These are phyloP conservation scores for Campylomormyrus tamandua DNA, from an alignment of 2,113 vertebrate genomes.

Conservation along the genomic window DNA sequence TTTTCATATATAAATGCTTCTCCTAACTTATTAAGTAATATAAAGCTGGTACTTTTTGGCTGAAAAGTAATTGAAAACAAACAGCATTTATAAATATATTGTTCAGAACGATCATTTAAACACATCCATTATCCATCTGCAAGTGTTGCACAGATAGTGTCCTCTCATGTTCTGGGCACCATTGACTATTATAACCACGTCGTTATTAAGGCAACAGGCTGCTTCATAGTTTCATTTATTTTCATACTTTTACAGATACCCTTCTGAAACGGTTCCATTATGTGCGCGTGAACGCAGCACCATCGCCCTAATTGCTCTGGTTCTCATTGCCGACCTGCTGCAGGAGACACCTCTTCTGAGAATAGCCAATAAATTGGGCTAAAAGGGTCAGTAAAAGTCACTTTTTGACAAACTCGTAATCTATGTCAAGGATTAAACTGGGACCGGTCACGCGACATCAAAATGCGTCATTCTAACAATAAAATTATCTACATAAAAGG, in stretches of 20 bases:
- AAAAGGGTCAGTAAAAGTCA: conserved; percentile 18
- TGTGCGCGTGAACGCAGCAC: background rate
- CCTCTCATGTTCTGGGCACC: background rate
- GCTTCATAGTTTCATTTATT: background rate
- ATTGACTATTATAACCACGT: background rate
- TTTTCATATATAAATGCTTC: background rate
- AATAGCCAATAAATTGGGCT: conserved; percentile 1
- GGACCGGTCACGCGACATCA: background rate
- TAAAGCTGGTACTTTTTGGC: background rate
- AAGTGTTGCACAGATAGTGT: background rate
- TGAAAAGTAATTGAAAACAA: background rate
- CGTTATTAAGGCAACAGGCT: conserved; percentile 2
- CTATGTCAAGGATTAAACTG: conserved; percentile 22
- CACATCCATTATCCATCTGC: background rate
- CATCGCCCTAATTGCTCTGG: conserved; percentile 16
- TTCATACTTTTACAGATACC: background rate
- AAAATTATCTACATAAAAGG: background rate
- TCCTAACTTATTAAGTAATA: background rate
- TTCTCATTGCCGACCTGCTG: conserved; percentile 23
- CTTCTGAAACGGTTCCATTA: background rate
- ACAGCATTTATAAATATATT: background rate
- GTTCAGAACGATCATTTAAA: background rate
- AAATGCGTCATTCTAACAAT: background rate
- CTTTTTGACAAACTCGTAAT: background rate
- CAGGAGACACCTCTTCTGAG: conserved; percentile 13